Conservation (phyloP, 2,113 vertebrate species). For the Beaufortia kweichowensis region DNA sequence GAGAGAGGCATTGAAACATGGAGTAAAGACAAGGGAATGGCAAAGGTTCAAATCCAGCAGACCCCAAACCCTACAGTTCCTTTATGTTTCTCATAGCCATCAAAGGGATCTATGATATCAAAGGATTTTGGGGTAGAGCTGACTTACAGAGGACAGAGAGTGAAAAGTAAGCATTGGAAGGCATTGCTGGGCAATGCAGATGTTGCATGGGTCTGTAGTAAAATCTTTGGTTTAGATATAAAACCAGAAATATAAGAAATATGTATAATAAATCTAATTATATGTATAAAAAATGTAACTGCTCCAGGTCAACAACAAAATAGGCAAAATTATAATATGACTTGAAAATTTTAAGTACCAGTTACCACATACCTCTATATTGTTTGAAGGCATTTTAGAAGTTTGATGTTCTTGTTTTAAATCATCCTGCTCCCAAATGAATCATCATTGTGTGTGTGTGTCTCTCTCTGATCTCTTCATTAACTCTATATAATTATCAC, state of each 20-base stretch:
- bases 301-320: no score
- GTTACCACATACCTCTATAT: neutral
- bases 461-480: slow-evolving; percentile 40
- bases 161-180: no score
- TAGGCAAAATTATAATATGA: no score
- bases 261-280: no score
- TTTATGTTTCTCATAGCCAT: neutral
- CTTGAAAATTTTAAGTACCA: no score
- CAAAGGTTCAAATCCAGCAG: slow-evolving; percentile 39
- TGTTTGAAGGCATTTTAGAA: neutral
- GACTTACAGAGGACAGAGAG: no score
- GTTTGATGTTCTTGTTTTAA: neutral
- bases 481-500: slow-evolving; percentile 39
- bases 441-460: slow-evolving; percentile 11
- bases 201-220: no score
- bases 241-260: no score
- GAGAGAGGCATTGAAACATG: slow-evolving; percentile 31
- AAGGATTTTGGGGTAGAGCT: neutral
- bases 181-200: no score
- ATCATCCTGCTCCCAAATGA: neutral
- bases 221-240: no score
- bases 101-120: neutral
- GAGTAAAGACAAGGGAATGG: slow-evolving; percentile 41
- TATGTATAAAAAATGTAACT: no score
- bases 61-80: neutral